phyloP scores from a whole-genome alignment of 2,797 vertebrate species.

The Dromococcyx pavoninus region DNA sequence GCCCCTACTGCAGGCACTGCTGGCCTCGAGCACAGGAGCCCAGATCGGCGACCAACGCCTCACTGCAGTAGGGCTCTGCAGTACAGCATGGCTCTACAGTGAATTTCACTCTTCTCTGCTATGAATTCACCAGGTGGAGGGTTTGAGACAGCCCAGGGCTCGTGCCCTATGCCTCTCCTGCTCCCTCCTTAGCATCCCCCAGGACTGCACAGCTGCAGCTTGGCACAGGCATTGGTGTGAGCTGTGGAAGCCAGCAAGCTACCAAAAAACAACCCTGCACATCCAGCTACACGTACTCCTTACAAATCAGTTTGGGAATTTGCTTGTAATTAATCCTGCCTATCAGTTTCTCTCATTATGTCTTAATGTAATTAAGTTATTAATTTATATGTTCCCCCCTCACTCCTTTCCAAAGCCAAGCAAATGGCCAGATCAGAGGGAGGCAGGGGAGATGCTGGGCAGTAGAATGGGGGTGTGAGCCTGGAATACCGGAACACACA shows the following conservation, averaged over 20 bases:
- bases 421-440: background rate
- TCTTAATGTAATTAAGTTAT: conserved; percentile 58
- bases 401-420: background rate
- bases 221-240: background rate
- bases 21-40: rapidly evolving
- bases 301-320: conserved; percentile 55
- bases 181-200: background rate
- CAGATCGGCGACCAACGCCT: background rate
- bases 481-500: rapidly evolving
- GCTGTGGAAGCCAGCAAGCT: background rate
- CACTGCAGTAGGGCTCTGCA: background rate
- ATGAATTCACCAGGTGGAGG: background rate
- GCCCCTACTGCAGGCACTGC: background rate
- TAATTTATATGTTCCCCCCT: background rate
- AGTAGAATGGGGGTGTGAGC: rapidly evolving
- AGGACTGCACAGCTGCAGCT: background rate
- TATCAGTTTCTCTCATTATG: conserved; percentile 54
- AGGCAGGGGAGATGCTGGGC: background rate
- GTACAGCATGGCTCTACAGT: background rate
- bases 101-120: background rate
- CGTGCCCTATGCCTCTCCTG: background rate
- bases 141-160: background rate
- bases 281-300: background rate
- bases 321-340: conserved; percentile 45
- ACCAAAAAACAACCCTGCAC: background rate